Conservation (phyloP, 1,140 invertebrate genomes). For the Drosophila ananassae region DNA sequence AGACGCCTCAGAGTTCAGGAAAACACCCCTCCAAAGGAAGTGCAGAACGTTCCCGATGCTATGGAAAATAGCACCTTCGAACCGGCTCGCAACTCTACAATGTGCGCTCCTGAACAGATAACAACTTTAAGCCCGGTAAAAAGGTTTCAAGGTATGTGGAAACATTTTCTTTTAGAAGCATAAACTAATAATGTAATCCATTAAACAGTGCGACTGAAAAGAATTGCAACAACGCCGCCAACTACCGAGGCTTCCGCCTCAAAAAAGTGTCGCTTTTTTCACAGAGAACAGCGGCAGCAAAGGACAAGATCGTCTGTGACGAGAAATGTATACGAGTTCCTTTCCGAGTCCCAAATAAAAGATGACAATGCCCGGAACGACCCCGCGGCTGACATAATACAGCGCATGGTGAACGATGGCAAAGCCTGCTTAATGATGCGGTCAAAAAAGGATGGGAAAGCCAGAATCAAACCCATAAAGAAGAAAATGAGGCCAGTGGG, state of each 20-base stretch:
- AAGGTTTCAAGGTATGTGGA: slow-evolving; percentile 5
- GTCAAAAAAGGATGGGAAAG: slow-evolving; percentile 36
- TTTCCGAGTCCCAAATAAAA: slow-evolving; percentile 67
- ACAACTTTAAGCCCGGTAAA: background rate
- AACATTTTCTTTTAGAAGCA: background rate
- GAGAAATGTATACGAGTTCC: slow-evolving; percentile 70
- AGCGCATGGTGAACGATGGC: slow-evolving; percentile 61
- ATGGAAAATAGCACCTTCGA: slow-evolving; percentile 33
- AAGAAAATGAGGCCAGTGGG: slow-evolving; percentile 40
- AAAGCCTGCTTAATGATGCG: slow-evolving; percentile 53
- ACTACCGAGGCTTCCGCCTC: background rate
- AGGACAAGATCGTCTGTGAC: slow-evolving; percentile 48
- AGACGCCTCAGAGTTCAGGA: slow-evolving; percentile 30
- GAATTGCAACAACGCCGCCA: background rate
- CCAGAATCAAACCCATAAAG: slow-evolving; percentile 8
- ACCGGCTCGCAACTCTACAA: slow-evolving; percentile 50
- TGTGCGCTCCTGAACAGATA: slow-evolving; percentile 4
- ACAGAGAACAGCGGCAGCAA: slow-evolving; percentile 37
- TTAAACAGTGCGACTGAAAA: background rate
- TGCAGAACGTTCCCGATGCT: background rate
- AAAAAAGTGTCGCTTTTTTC: slow-evolving; percentile 46
- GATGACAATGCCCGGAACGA: slow-evolving; percentile 44
- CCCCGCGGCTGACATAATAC: slow-evolving; percentile 70
- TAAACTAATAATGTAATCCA: background rate
- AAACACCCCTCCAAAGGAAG: background rate